Conservation (phyloP, 2,797 vertebrate genomes). For the Falco rusticolus region DNA sequence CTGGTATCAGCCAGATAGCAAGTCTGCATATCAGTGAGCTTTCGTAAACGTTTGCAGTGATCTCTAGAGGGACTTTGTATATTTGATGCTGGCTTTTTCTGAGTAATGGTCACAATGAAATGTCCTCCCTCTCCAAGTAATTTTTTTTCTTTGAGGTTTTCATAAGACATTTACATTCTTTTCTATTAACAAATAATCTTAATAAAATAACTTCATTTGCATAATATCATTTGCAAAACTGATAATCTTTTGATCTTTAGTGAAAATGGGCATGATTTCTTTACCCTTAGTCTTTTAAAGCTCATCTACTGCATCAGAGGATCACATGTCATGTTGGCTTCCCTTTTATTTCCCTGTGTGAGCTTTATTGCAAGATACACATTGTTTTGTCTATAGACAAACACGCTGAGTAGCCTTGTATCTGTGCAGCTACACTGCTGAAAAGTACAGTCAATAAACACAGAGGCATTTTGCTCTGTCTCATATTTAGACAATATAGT, state of each 20-base stretch:
- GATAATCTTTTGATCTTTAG: neutral
- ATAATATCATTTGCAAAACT: neutral
- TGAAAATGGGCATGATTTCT: neutral
- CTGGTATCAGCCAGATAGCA: neutral
- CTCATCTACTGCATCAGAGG: neutral
- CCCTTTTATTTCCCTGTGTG: neutral
- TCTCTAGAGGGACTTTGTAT: neutral
- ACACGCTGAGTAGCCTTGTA: neutral
- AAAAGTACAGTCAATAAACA: neutral
- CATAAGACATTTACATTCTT: neutral
- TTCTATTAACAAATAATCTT: neutral
- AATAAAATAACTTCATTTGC: neutral
- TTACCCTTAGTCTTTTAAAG: neutral
- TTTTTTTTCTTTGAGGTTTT: neutral
- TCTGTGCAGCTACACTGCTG: neutral
- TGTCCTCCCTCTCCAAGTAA: neutral
- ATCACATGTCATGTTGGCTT: neutral
- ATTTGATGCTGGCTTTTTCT: neutral
- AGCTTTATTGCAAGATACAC: neutral
- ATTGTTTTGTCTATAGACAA: constrained; percentile 22
- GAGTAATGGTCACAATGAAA: neutral
- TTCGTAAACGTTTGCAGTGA: neutral
- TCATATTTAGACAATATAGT: neutral
- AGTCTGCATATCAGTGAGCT: neutral
- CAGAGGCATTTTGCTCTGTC: neutral